These are phyloP conservation scores for Rissa tridactyla DNA, from an alignment of 2,113 vertebrate genomes.

Conservation along the genomic window DNA sequence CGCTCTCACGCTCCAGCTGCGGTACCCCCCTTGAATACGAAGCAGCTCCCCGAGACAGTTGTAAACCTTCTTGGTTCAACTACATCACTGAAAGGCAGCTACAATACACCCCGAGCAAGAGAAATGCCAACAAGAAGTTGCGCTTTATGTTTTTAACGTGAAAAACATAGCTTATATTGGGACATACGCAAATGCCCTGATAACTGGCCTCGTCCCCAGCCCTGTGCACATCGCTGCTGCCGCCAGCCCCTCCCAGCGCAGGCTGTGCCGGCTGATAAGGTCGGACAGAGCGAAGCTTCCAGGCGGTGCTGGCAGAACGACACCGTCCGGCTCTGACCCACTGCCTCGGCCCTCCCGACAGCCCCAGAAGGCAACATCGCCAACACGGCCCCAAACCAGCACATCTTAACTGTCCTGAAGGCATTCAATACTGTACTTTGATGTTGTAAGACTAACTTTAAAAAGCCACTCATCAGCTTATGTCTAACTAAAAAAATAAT, in stretches of 20 bases:
- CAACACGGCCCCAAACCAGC: not conserved
- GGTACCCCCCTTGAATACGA: not conserved
- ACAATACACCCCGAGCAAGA: accelerated
- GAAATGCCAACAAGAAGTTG: accelerated
- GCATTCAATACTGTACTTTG: too few relatives aligned
- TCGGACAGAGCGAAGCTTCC: not conserved
- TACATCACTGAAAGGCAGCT: accelerated
- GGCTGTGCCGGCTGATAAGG: conserved; percentile 57
- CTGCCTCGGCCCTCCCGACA: not conserved
- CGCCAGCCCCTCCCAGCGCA: not conserved
- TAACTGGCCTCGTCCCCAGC: not conserved
- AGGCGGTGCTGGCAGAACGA: not conserved
- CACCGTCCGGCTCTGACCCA: not conserved
- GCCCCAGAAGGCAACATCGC: not conserved
- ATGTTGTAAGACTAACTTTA: not conserved
- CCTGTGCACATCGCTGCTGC: not conserved
- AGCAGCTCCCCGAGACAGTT: not conserved
- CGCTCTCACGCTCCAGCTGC: not conserved
- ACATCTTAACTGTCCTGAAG: not conserved
- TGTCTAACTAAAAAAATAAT: not conserved
- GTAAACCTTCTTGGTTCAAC: not conserved
- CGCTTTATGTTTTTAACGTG: not conserved
- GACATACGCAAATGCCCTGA: not conserved
- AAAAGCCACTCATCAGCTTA: not conserved
- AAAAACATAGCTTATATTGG: not conserved